phyloP scores from a whole-genome alignment of 2,888 invertebrate genomes.

The Smittia sp. region DNA sequence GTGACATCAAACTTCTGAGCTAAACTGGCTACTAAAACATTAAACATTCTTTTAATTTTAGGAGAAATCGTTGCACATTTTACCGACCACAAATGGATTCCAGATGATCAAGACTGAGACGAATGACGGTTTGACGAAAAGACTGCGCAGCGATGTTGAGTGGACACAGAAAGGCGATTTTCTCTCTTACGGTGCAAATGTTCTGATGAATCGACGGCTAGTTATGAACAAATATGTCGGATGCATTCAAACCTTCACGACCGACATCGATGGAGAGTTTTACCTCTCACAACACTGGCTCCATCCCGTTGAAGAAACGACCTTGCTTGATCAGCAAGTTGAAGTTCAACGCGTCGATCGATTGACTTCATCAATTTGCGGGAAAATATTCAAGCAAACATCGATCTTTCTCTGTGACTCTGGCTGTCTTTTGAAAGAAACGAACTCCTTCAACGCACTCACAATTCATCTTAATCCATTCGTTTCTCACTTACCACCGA shows the following conservation, averaged over 20 bases:
- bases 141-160: neutral
- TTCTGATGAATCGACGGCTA: slow-evolving; percentile 49
- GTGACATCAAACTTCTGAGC: neutral
- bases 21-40: neutral
- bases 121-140: neutral
- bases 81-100: neutral
- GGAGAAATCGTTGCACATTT: slow-evolving; percentile 16
- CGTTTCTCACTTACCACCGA: neutral
- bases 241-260: neutral
- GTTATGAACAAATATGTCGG: slow-evolving; percentile 47
- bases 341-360: slow-evolving; percentile 3
- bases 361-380: neutral
- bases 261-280: slow-evolving; percentile 24
- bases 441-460: too few relatives aligned
- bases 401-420: neutral
- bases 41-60: neutral
- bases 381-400: neutral
- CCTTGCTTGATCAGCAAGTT: neutral
- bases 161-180: slow-evolving; percentile 44
- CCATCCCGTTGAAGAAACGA: neutral
- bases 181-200: slow-evolving; percentile 49
- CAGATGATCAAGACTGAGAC: neutral
- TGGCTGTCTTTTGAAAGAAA: neutral
- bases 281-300: neutral
- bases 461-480: slow-evolving; percentile 33